A percentile compares a stretch with the other conserved stretches of the same genome.
Evolutionary conservation across 2,797 vertebrate genomes (phyloP).

Genomic region (Neostethus bicornis): DNA sequence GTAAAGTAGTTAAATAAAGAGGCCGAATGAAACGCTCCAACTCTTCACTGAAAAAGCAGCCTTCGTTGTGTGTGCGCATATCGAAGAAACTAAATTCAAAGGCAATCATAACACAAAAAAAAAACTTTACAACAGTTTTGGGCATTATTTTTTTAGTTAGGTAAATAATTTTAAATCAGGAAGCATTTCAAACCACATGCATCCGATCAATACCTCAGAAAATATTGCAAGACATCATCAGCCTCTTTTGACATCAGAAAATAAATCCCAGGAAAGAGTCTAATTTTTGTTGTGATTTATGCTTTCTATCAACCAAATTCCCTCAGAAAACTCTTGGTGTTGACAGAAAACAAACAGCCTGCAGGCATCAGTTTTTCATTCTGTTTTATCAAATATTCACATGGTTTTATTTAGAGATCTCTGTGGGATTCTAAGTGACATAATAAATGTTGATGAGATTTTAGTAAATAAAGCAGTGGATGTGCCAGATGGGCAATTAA

Average conservation of each 20-base stretch:
- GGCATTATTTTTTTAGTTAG: too few species aligned
- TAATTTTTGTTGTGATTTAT: slow-evolving; percentile 18
- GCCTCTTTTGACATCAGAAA: slow-evolving; percentile 21
- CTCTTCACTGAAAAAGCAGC: too few species aligned
- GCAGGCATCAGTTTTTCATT: not conserved
- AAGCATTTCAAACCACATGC: too few species aligned
- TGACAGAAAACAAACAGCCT: slow-evolving; percentile 11
- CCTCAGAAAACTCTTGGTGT: slow-evolving; percentile 12
- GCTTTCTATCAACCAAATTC: not conserved
- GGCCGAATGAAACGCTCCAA: too few species aligned
- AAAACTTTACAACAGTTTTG: too few species aligned
- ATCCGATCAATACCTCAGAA: not conserved
- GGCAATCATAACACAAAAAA: too few species aligned
- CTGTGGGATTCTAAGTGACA: not conserved
- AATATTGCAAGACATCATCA: not conserved
- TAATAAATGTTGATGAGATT: not conserved
- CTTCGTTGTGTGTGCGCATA: too few species aligned
- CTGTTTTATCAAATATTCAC: not conserved
- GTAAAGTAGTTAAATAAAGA: too few species aligned
- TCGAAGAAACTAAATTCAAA: too few species aligned
- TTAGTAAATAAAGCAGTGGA: not conserved
- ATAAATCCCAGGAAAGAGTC: slow-evolving; percentile 21
- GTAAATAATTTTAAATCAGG: too few species aligned
- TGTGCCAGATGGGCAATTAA: too few species aligned
- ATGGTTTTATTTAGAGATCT: not conserved